These are phyloP conservation scores for Telmatherina bonti DNA, from an alignment of 2,797 vertebrate species.

Conservation along the genomic window DNA sequence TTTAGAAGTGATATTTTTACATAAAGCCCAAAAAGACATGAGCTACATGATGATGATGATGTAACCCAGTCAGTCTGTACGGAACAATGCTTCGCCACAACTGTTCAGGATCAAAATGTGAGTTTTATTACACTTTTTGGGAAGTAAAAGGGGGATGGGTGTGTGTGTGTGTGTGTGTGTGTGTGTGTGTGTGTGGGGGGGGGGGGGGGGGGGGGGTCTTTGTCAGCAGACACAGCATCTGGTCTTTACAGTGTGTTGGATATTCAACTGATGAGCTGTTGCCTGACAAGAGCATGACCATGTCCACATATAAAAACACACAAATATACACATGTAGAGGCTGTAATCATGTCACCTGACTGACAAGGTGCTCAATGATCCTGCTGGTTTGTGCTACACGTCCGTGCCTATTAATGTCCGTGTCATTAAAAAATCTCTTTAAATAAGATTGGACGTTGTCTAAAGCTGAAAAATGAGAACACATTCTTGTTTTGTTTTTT, in stretches of 20 bases:
- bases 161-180: too few relatives aligned
- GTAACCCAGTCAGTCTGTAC: slow-evolving; percentile 9
- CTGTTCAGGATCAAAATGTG: slow-evolving; percentile 36
- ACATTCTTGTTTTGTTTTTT: slow-evolving; percentile 16
- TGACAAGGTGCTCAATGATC: slow-evolving; percentile 71
- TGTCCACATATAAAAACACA: slow-evolving; percentile 42
- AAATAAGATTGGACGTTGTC: slow-evolving; percentile 26
- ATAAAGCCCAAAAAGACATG: not conserved
- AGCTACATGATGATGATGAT: not conserved
- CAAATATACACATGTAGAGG: slow-evolving; percentile 24
- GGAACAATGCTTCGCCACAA: slow-evolving; percentile 1
- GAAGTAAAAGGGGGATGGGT: slow-evolving; percentile 18
- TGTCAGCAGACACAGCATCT: slow-evolving; percentile 50
- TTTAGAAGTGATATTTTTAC: not conserved
- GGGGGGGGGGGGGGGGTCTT: too few relatives aligned
- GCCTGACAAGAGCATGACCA: slow-evolving; percentile 61
- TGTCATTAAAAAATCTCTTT: slow-evolving; percentile 20
- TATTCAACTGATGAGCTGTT: slow-evolving; percentile 69
- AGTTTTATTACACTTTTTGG: slow-evolving; percentile 41
- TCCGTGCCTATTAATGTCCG: not conserved
- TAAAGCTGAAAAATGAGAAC: not conserved
- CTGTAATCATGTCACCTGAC: slow-evolving; percentile 50
- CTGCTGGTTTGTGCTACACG: slow-evolving; percentile 16
- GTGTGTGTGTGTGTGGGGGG: too few relatives aligned
- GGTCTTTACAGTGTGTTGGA: slow-evolving; percentile 77